These are phyloP conservation scores for Beris morrisii DNA, from an alignment of 2,888 invertebrate species.

Conservation along the genomic window DNA sequence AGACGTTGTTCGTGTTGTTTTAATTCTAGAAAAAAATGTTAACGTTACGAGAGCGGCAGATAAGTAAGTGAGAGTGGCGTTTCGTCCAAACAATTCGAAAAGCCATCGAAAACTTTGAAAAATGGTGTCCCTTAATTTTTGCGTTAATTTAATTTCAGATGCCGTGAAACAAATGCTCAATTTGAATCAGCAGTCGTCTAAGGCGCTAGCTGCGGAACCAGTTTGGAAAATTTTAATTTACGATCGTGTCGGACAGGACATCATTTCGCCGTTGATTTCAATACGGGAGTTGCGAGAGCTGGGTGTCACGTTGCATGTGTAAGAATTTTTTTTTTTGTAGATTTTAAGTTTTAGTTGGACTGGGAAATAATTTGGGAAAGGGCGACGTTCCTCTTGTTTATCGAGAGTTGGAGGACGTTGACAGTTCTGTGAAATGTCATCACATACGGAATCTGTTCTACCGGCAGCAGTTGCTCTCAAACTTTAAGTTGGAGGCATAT, in stretches of 20 bases:
- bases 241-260: conserved; percentile 95
- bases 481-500: no score
- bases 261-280: conserved; percentile 94
- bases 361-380: no score
- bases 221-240: conserved; percentile 97
- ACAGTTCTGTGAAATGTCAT: no score
- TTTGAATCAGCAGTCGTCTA: conserved; percentile 79
- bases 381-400: no score
- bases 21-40: conserved; percentile 58
- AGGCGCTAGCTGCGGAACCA: conserved; percentile 79
- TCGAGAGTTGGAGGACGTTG: no score
- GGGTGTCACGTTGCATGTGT: conserved; percentile 98
- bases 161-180: conserved; percentile 95
- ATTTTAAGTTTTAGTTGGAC: conserved; percentile 9
- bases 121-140: not conserved
- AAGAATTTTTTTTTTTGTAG: conserved; percentile 54
- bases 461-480: no score
- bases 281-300: conserved; percentile 93
- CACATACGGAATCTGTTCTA: no score
- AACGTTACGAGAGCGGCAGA: conserved; percentile 70
- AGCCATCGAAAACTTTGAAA: not conserved
- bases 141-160: conserved; percentile 61
- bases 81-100: not conserved
- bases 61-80: conserved; percentile 59
- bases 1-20: no score